Percentiles rank a stretch among this genome's conserved stretches.
These are phyloP conservation scores for Siphonodentalium dalli DNA, from an alignment of 2,888 invertebrate genomes.

Conservation along the genomic window DNA sequence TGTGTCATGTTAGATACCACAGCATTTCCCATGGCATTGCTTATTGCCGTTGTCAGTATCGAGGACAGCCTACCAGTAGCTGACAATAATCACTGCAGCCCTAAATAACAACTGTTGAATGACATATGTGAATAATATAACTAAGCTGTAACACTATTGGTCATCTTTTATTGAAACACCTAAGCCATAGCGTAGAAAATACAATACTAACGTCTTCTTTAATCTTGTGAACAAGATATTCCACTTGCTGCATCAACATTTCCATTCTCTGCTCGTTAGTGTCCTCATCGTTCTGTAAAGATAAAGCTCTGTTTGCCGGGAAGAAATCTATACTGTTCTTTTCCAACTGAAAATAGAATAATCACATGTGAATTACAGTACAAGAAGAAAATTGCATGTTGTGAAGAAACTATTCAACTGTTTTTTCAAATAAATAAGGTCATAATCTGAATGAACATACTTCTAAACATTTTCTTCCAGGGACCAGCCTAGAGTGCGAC, in stretches of 20 bases:
- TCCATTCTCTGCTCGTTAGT: conserved; percentile 55
- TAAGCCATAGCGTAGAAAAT: not conserved
- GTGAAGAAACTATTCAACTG: no score
- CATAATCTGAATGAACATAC: no score
- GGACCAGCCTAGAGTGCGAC: no score
- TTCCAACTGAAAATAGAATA: conserved; percentile 41
- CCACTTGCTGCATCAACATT: conserved; percentile 54
- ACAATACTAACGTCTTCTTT: conserved; percentile 54
- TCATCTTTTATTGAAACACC: not conserved
- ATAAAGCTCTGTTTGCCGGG: conserved; percentile 60
- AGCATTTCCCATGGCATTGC: no score
- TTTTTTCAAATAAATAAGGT: no score
- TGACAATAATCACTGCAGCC: no score
- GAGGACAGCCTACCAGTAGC: no score
- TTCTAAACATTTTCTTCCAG: no score
- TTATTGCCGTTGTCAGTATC: no score
- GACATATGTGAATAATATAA: no score
- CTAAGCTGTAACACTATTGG: not conserved
- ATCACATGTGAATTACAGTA: not conserved
- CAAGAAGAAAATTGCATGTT: not conserved
- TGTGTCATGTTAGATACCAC: no score
- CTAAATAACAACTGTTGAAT: no score
- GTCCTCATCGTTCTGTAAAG: conserved; percentile 58
- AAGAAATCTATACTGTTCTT: conserved; percentile 59
- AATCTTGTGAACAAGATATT: conserved; percentile 59